Evolutionary conservation across 1,140 invertebrate species (phyloP).

Genomic region (Penaeus indicus): DNA sequence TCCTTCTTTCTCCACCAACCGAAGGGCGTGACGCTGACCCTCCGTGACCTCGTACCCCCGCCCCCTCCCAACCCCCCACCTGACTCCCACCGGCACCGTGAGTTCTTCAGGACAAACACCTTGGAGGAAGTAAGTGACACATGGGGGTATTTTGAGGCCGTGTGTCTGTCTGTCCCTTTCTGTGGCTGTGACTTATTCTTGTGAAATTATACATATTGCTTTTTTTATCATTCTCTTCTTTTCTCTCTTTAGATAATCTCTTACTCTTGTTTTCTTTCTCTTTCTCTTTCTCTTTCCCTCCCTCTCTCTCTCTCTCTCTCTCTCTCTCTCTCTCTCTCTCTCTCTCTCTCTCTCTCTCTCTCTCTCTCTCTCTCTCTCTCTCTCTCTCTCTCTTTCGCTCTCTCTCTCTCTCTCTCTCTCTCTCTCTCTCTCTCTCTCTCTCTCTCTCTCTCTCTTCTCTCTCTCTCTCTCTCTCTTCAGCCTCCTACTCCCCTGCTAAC

Average conservation of each 20-base stretch:
- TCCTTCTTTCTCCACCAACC: too few species aligned
- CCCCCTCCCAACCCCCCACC: slow-evolving; percentile 61
- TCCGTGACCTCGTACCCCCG: slow-evolving; percentile 55
- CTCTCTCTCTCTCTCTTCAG: too few species aligned
- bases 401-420: too few species aligned
- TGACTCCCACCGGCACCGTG: slow-evolving; percentile 23
- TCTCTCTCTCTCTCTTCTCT: too few species aligned
- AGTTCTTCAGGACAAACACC: slow-evolving; percentile 63
- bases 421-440: too few species aligned
- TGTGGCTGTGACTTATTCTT: not conserved
- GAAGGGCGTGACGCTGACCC: slow-evolving; percentile 49
- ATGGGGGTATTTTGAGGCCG: not conserved
- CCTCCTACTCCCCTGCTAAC: not conserved
- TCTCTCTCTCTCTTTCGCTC: too few species aligned
- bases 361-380: too few species aligned
- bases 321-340: too few species aligned
- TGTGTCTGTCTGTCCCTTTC: not conserved
- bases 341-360: too few species aligned
- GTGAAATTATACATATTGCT: not conserved
- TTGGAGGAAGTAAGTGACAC: slow-evolving; percentile 58
- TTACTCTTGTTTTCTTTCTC: too few species aligned
- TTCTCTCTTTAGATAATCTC: not conserved
- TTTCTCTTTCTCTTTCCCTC: too few species aligned
- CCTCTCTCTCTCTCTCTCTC: too few species aligned
- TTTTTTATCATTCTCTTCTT: not conserved